Percentiles rank a stretch among this genome's conserved stretches.
Conservation (phyloP, 1,140 invertebrate species). For the Drosophila takahashii region DNA sequence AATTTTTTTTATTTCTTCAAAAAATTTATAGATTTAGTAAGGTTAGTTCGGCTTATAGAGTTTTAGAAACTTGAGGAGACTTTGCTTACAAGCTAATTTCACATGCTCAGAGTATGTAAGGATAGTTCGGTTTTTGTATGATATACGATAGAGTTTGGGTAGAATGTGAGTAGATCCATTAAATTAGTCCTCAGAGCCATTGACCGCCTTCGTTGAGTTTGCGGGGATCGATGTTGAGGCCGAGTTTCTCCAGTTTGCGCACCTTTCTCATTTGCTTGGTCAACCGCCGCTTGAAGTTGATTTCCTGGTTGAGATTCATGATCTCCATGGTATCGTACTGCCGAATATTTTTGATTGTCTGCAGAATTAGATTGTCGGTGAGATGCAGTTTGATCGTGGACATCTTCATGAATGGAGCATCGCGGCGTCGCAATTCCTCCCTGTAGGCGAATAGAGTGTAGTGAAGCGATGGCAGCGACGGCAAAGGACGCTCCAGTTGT, state of each 20-base stretch:
- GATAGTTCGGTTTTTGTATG: constrained; percentile 5
- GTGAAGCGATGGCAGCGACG: constrained; percentile 62
- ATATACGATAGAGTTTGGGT: background rate
- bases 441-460: constrained; percentile 72
- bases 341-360: constrained; percentile 74
- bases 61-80: constrained; percentile 63
- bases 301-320: constrained; percentile 73
- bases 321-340: constrained; percentile 68
- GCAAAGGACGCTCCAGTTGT: constrained; percentile 63
- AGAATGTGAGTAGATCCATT: background rate
- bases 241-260: constrained; percentile 70
- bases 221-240: constrained; percentile 63
- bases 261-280: constrained; percentile 70
- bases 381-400: constrained; percentile 75
- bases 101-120: constrained; percentile 73
- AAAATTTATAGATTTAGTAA: constrained; percentile 9
- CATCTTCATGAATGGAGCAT: constrained; percentile 69
- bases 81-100: constrained; percentile 50
- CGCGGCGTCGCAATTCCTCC: constrained; percentile 64
- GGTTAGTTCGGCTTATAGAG: constrained; percentile 42
- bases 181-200: constrained; percentile 45
- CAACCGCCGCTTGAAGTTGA: constrained; percentile 67
- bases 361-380: constrained; percentile 71
- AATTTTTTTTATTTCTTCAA: constrained; percentile 20
- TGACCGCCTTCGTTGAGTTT: constrained; percentile 28